Percentiles rank a stretch among this genome's conserved stretches.
Evolutionary conservation across 2,888 invertebrate species (phyloP).

Genomic region (Parthenolecanium corni): DNA sequence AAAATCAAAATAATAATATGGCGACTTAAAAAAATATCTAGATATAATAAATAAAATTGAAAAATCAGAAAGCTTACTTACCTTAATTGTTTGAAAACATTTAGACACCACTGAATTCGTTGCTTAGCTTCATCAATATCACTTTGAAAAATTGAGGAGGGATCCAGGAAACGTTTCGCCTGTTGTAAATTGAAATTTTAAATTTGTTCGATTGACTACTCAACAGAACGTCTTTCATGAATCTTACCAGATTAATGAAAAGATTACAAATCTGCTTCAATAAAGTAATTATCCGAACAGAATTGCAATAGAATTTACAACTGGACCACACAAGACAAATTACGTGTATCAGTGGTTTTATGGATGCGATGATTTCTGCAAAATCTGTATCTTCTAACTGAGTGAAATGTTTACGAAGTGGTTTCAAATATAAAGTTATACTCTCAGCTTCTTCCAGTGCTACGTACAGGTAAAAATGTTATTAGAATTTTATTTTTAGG

Average conservation of each 20-base stretch:
- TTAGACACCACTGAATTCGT: conserved; percentile 48
- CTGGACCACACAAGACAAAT: conserved; percentile 84
- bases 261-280: conserved; percentile 83
- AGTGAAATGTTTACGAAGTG: conserved; percentile 67
- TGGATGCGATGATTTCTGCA: conserved; percentile 62
- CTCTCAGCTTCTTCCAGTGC: conserved; percentile 85
- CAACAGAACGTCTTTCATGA: background rate
- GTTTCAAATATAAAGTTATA: conserved; percentile 73
- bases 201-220: background rate
- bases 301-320: conserved; percentile 79
- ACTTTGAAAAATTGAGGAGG: conserved; percentile 83
- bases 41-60: too few relatives aligned
- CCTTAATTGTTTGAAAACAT: conserved; percentile 36
- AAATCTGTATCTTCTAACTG: conserved; percentile 73
- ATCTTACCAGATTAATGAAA: conserved; percentile 66
- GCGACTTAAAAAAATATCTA: too few relatives aligned
- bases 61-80: too few relatives aligned
- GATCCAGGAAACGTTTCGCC: conserved; percentile 81
- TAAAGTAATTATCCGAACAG: conserved; percentile 75
- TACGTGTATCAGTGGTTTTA: conserved; percentile 72
- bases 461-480: conserved; percentile 37
- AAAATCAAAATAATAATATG: background rate
- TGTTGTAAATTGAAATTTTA: conserved; percentile 37
- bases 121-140: conserved; percentile 87
- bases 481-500: too few relatives aligned